A percentile compares a stretch with the other conserved stretches of the same genome.
Evolutionary conservation across 2,797 vertebrate genomes (phyloP).

Genomic region (Paratrypauchen microcephalus): DNA sequence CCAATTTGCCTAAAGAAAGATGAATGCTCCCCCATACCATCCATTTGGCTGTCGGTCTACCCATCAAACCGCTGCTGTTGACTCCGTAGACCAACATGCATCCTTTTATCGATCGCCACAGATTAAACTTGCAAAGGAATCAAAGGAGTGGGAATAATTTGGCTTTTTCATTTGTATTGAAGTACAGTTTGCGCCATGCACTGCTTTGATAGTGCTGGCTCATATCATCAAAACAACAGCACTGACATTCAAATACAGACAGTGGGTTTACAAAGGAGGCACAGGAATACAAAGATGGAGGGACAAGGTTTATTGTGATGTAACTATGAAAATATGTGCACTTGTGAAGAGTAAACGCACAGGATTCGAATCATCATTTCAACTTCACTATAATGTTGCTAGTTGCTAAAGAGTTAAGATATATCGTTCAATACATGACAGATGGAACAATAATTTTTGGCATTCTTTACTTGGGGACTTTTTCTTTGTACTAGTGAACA

Average conservation of each 20-base stretch:
- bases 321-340: not conserved
- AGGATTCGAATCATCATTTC: not conserved
- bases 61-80: constrained; percentile 73
- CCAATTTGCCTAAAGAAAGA: constrained; percentile 77
- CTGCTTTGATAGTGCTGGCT: constrained; percentile 46
- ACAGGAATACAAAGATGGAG: not conserved
- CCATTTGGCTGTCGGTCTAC: constrained; percentile 70
- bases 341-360: not conserved
- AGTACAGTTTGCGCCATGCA: constrained; percentile 30
- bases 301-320: not conserved
- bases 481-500: too few species aligned
- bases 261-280: constrained; percentile 15
- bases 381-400: not conserved
- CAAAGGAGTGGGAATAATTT: constrained; percentile 69
- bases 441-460: too few species aligned
- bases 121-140: constrained; percentile 73
- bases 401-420: not conserved
- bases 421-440: too few species aligned
- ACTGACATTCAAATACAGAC: constrained; percentile 49
- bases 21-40: constrained; percentile 70
- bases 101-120: constrained; percentile 64
- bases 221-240: constrained; percentile 50
- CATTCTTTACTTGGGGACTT: too few species aligned
- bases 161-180: constrained; percentile 55
- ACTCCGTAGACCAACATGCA: constrained; percentile 66